These are phyloP conservation scores for Saxidomus purpurata DNA, from an alignment of 1,140 invertebrate species.

Conservation along the genomic window DNA sequence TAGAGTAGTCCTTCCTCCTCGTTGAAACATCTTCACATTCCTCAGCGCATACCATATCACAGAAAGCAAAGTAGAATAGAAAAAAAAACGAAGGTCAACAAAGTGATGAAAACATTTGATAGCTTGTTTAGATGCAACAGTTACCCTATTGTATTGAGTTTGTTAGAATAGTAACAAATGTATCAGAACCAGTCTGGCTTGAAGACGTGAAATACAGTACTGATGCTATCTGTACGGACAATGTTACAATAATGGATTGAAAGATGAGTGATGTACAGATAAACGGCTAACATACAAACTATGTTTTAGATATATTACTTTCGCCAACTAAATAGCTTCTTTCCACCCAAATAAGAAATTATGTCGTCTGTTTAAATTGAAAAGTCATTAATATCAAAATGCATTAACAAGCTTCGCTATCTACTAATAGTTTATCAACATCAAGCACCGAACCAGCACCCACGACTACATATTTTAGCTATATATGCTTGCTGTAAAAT, in stretches of 20 bases:
- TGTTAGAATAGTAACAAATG: background rate
- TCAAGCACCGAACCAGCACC: too few relatives aligned
- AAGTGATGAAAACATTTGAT: background rate
- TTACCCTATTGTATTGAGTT: background rate
- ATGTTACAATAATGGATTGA: background rate
- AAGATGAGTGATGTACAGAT: background rate
- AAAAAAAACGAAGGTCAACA: background rate
- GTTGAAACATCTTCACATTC: background rate
- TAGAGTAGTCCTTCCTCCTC: background rate
- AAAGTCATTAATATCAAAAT: too few relatives aligned
- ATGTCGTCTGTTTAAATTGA: too few relatives aligned
- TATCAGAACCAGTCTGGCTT: conserved; percentile 1
- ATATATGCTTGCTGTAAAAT: too few relatives aligned
- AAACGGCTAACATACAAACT: background rate
- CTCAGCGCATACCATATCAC: background rate
- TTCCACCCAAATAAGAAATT: too few relatives aligned
- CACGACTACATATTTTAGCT: too few relatives aligned
- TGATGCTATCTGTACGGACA: background rate
- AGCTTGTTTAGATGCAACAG: background rate
- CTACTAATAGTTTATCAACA: too few relatives aligned
- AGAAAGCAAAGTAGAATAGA: background rate
- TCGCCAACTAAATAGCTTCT: background rate
- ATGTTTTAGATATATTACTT: background rate
- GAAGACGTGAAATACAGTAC: background rate
- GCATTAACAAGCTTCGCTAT: too few relatives aligned